Conservation (phyloP, 2,113 vertebrate species). For the Tachysurus vachellii region DNA sequence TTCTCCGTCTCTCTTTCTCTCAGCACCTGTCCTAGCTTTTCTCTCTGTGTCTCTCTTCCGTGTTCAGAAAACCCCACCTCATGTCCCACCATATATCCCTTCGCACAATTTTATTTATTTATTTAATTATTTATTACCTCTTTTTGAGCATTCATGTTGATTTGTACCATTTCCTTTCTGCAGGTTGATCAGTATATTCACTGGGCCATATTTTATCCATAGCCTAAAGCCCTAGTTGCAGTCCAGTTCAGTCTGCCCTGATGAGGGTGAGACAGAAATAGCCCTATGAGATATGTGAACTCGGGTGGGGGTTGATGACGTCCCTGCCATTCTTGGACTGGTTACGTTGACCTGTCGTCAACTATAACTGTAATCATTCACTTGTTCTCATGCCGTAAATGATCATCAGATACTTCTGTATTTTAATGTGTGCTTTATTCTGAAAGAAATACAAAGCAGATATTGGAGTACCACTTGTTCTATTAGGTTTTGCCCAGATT, state of each 20-base stretch:
- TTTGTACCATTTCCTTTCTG: neutral
- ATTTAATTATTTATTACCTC: neutral
- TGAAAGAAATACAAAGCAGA: neutral
- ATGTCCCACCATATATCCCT: neutral
- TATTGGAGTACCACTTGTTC: neutral
- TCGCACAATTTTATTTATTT: neutral
- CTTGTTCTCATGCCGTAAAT: slow-evolving; percentile 33
- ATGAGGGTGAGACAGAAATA: slow-evolving; percentile 69
- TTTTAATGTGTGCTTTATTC: neutral
- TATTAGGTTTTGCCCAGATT: neutral
- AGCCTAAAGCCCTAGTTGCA: neutral
- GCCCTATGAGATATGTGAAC: slow-evolving; percentile 60
- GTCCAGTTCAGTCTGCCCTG: slow-evolving; percentile 33
- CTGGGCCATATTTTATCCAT: neutral
- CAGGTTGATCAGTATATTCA: neutral
- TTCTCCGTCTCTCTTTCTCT: slow-evolving; percentile 24
- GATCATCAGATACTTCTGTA: neutral
- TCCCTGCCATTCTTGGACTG: slow-evolving; percentile 60
- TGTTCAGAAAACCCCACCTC: slow-evolving; percentile 26
- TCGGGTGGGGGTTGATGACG: slow-evolving; percentile 52
- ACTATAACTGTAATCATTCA: slow-evolving; percentile 33
- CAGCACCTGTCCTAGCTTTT: slow-evolving; percentile 63
- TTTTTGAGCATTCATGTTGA: neutral
- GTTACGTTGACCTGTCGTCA: slow-evolving; percentile 18
- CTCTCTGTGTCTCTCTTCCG: slow-evolving; percentile 39